A percentile compares a stretch with the other conserved stretches of the same genome.
phyloP scores from a whole-genome alignment of 1,140 invertebrate species.

The Chelonus insularis region DNA sequence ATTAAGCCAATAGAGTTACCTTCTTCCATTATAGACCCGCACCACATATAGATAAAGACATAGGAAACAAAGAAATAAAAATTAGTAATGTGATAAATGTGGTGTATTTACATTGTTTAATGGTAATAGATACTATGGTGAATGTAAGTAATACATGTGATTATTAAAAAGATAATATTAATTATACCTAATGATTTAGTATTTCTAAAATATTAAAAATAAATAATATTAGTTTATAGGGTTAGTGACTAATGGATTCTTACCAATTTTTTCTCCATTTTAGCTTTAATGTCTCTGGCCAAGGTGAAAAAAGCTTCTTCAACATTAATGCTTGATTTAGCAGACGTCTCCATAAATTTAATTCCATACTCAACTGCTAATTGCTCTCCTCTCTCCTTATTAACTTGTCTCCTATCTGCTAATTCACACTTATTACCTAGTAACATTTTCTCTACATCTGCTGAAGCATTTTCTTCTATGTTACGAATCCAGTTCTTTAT shows the following conservation, averaged over 20 bases:
- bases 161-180: no score
- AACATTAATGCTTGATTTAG: slow-evolving; percentile 88
- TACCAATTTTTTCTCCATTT: slow-evolving; percentile 96
- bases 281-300: slow-evolving; percentile 91
- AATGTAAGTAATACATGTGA: no score
- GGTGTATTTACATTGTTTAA: slow-evolving; percentile 27
- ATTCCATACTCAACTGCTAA: slow-evolving; percentile 89
- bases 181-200: no score
- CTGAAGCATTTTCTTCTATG: slow-evolving; percentile 95
- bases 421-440: slow-evolving; percentile 94
- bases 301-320: slow-evolving; percentile 91
- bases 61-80: slow-evolving; percentile 57
- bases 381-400: slow-evolving; percentile 69
- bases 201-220: no score
- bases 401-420: slow-evolving; percentile 85
- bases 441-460: slow-evolving; percentile 94
- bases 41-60: slow-evolving; percentile 57
- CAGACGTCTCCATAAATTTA: slow-evolving; percentile 92
- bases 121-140: background rate
- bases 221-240: no score
- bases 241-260: no score
- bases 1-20: slow-evolving; percentile 54
- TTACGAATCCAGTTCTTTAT: slow-evolving; percentile 99
- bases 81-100: slow-evolving; percentile 35
- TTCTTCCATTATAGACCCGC: slow-evolving; percentile 59